These are phyloP conservation scores for Marmota monax DNA, from an alignment of 2,113 vertebrate species.

Conservation along the genomic window DNA sequence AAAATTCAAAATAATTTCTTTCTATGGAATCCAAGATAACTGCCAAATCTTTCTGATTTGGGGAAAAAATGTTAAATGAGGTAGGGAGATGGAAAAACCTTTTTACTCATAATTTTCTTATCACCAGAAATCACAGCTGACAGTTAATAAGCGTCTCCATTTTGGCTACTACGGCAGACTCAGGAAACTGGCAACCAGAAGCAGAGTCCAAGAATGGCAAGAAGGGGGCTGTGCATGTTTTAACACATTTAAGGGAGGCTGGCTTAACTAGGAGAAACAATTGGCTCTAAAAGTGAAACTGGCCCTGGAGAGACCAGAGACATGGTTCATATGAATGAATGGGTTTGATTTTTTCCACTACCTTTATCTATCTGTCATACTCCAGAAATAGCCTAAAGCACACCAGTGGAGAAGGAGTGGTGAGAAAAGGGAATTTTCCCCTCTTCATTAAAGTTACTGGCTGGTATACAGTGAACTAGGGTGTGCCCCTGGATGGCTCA, in stretches of 20 bases:
- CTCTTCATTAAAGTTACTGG: conserved; percentile 52
- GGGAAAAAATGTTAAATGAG: conserved; percentile 8
- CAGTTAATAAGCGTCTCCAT: conserved; percentile 53
- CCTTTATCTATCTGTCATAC: conserved; percentile 41
- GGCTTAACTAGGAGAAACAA: conserved; percentile 23
- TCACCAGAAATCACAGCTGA: conserved; percentile 30
- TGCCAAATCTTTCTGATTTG: conserved; percentile 27
- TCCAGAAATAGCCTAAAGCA: conserved; percentile 61
- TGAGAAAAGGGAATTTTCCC: conserved; percentile 51
- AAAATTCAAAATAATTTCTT: conserved; percentile 56
- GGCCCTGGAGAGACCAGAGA: not conserved
- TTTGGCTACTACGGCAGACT: conserved; percentile 24
- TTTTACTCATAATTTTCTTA: conserved; percentile 46
- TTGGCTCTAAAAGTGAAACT: conserved; percentile 60
- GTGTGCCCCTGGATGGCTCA: not conserved
- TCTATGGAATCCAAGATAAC: not conserved
- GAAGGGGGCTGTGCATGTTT: not conserved
- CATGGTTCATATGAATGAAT: conserved; percentile 55
- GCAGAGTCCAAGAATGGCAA: conserved; percentile 51
- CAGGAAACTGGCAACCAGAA: conserved; percentile 61
- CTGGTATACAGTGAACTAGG: conserved; percentile 36
- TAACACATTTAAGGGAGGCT: conserved; percentile 58
- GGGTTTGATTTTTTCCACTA: conserved; percentile 61
- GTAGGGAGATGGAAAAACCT: not conserved
- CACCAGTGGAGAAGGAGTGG: not conserved